Percentiles rank a stretch among this genome's conserved stretches.
Conservation (phyloP, 35 echinoderm and acorn worm species). For the Diadema setosum region DNA sequence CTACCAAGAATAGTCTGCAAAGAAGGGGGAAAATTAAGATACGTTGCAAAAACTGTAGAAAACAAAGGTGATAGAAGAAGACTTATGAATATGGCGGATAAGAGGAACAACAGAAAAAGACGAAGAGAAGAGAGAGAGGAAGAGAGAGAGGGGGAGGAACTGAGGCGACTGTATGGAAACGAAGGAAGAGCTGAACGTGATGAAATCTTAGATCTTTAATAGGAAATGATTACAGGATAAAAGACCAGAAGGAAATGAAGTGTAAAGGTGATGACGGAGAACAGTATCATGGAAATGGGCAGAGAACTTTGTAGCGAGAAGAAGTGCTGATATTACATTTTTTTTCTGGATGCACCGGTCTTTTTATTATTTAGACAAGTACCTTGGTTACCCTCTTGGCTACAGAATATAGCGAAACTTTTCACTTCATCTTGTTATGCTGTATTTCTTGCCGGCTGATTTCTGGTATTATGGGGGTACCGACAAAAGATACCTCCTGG, state of each 20-base stretch:
- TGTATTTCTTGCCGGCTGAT: no score
- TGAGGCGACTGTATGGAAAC: not conserved
- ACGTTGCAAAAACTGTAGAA: no score
- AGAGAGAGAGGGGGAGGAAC: not conserved
- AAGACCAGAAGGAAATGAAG: not conserved
- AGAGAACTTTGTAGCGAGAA: not conserved
- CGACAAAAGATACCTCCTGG: no score
- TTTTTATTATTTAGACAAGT: no score
- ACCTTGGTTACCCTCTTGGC: no score
- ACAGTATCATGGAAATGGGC: not conserved
- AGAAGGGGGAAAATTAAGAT: no score
- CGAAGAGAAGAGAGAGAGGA: not conserved
- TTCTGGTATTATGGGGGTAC: no score
- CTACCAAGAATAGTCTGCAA: conserved; percentile 71
- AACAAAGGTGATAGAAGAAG: not conserved
- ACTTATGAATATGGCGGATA: not conserved
- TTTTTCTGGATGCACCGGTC: no score
- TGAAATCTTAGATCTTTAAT: no score
- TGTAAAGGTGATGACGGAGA: not conserved
- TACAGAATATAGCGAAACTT: no score
- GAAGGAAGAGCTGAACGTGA: not conserved
- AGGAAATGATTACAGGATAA: no score
- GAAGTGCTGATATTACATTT: not conserved
- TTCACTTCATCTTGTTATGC: no score
- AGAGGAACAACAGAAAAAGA: not conserved